phyloP scores from a whole-genome alignment of 2,797 vertebrate species.

The Thunnus albacares region DNA sequence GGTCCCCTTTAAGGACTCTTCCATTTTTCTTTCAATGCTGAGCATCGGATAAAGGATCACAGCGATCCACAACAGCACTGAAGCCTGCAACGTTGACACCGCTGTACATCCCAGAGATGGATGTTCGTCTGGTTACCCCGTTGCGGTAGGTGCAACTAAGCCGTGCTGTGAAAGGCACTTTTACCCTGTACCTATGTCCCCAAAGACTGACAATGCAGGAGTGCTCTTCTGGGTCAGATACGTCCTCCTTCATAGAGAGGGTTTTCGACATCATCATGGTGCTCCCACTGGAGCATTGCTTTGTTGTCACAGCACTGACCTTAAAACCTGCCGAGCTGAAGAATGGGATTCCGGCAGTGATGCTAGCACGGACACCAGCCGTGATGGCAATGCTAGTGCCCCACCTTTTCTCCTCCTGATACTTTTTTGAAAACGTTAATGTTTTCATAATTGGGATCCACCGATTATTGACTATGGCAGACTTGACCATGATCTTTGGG shows the following conservation, averaged over 20 bases:
- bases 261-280: constrained; percentile 43
- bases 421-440: constrained; percentile 54
- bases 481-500: constrained; percentile 59
- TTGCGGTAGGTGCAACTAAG: constrained; percentile 67
- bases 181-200: constrained; percentile 49
- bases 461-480: constrained; percentile 51
- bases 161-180: constrained; percentile 67
- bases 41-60: too few species aligned
- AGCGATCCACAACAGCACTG: constrained; percentile 49
- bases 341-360: constrained; percentile 52
- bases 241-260: constrained; percentile 48
- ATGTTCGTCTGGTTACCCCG: constrained; percentile 58
- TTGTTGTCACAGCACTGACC: constrained; percentile 23
- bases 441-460: constrained; percentile 47
- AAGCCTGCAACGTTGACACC: constrained; percentile 63
- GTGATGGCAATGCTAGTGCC: constrained; percentile 55
- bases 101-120: constrained; percentile 63
- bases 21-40: too few species aligned
- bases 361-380: constrained; percentile 19
- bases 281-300: constrained; percentile 53
- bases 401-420: constrained; percentile 57
- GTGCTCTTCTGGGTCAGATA: constrained; percentile 62
- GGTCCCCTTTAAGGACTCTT: too few species aligned
- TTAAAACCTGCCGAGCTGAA: constrained; percentile 26
- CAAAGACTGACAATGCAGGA: constrained; percentile 63